phyloP scores from a whole-genome alignment of 2,797 vertebrate genomes.

The Salarias fasciatus region DNA sequence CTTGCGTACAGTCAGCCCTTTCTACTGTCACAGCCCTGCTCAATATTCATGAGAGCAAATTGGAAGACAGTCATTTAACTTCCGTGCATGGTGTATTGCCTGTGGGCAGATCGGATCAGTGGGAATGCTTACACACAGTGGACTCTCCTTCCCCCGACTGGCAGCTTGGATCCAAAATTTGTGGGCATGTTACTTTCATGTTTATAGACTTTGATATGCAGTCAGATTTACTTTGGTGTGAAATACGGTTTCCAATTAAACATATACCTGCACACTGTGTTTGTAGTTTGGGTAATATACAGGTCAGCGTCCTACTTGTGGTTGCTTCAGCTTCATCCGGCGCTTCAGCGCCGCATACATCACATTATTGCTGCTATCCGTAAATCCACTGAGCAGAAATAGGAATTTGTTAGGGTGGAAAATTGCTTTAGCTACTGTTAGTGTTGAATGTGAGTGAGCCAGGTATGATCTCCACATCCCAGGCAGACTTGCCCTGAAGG shows the following conservation, averaged over 20 bases:
- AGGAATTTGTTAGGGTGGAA: conserved; percentile 47
- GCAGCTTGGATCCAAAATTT: conserved; percentile 34
- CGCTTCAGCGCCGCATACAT: conserved; percentile 24
- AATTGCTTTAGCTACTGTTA: conserved; percentile 48
- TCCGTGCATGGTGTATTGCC: conserved; percentile 83
- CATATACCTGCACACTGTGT: conserved; percentile 1
- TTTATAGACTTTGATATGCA: conserved; percentile 29
- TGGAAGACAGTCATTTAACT: conserved; percentile 90
- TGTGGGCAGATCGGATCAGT: conserved; percentile 78
- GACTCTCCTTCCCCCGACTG: conserved; percentile 41
- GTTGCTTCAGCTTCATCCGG: conserved; percentile 21
- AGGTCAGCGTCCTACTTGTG: conserved; percentile 48
- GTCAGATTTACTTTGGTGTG: conserved; percentile 4
- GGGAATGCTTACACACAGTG: conserved; percentile 79
- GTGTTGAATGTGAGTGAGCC: conserved; percentile 47
- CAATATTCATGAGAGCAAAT: conserved; percentile 95
- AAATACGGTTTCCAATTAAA: conserved; percentile 21
- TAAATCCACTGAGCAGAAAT: conserved; percentile 21
- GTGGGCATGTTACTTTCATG: conserved; percentile 19
- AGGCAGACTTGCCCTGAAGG: conserved; percentile 65
- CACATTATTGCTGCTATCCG: conserved; percentile 19
- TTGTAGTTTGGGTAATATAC: conserved; percentile 41
- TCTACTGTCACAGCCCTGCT: conserved; percentile 83
- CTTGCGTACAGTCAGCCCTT: conserved; percentile 73
- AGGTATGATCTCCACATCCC: conserved; percentile 68